phyloP scores from a whole-genome alignment of 2,113 vertebrate species.

The Corythoichthys intestinalis region DNA sequence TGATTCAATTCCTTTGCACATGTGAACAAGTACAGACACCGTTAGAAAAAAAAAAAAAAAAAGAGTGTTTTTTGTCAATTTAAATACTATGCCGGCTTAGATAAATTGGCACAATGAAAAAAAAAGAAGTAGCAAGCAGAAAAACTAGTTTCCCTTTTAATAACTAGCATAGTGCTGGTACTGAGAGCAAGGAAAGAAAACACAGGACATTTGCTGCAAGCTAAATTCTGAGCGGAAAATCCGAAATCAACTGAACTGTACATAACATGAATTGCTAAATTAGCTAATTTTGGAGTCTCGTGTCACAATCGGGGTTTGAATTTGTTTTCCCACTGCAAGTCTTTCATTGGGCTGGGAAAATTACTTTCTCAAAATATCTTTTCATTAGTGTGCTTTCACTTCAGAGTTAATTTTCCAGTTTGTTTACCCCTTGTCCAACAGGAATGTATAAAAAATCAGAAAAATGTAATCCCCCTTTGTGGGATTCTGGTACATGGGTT shows the following conservation, averaged over 20 bases:
- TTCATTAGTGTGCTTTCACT: slow-evolving; percentile 42
- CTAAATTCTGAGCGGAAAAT: slow-evolving; percentile 14
- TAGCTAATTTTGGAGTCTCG: too few relatives aligned
- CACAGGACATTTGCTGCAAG: slow-evolving; percentile 3
- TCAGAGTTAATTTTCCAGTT: slow-evolving; percentile 49
- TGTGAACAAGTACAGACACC: not conserved
- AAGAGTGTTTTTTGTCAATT: not conserved
- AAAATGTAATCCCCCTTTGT: too few relatives aligned
- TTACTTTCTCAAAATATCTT: not conserved
- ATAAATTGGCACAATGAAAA: not conserved
- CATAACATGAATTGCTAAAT: slow-evolving; percentile 7
- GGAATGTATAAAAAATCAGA: not conserved
- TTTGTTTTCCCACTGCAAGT: not conserved
- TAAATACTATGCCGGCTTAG: not conserved
- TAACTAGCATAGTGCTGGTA: not conserved
- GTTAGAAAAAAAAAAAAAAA: not conserved
- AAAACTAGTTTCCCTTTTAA: not conserved
- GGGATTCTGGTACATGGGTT: too few relatives aligned
- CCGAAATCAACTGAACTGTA: slow-evolving; percentile 16
- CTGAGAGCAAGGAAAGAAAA: not conserved
- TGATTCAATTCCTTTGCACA: not conserved
- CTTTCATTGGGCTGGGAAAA: not conserved
- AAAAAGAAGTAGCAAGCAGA: not conserved
- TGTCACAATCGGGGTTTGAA: slow-evolving; percentile 3
- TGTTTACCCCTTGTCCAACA: not conserved